Evolutionary conservation across 2,797 vertebrate genomes (phyloP), one percentile per base, ranked within the genome.

Genomic region (Hoplostethus atlanticus): DNA sequence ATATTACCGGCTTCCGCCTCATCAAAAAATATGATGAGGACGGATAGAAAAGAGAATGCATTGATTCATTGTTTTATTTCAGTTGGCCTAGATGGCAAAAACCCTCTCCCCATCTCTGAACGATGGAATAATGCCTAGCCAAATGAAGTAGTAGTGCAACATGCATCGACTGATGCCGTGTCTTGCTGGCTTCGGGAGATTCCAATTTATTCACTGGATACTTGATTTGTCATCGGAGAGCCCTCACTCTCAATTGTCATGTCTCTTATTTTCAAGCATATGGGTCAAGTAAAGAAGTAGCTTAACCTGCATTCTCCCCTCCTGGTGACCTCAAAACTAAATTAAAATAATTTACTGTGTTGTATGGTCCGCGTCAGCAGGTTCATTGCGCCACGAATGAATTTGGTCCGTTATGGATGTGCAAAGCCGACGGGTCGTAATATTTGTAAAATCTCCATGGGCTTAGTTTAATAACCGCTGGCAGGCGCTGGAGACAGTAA

Each of bases 31-130:
- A 28, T 54, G 64, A 76, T 58, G 73, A 67, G 66, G 55, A 77
- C 30, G 51, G 47, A 42, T 51, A 61, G 62, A 68, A 81, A 55
- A 72, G 70, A 64, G 46, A 62, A 31, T 21, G 10, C 36, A 28
- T 57, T 54, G 61, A 64, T 21, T 52, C 68, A 80, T 91, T 77
- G 75, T 86, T 84, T 60, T 36, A 76, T 87, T 83, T 87, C 69
- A 81, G 54, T n/a, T 38, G 69, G 69, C 63, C 63, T 73, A 40
- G 5, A 68, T 44, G 57, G 40, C 9, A 50, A 64, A 71, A 65
- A 55, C 48, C 46, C 40, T 70, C 59, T 46, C 61, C 65, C 72
- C 80, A 76, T 68, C 82, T 83, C 81, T 62, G 66, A 64, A 81
- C 7, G 16, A 76, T 62, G 67, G 58, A 81, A 67, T 44, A 76